phyloP scores from a whole-genome alignment of 2,888 invertebrate genomes.

The Morinoia aosen region DNA sequence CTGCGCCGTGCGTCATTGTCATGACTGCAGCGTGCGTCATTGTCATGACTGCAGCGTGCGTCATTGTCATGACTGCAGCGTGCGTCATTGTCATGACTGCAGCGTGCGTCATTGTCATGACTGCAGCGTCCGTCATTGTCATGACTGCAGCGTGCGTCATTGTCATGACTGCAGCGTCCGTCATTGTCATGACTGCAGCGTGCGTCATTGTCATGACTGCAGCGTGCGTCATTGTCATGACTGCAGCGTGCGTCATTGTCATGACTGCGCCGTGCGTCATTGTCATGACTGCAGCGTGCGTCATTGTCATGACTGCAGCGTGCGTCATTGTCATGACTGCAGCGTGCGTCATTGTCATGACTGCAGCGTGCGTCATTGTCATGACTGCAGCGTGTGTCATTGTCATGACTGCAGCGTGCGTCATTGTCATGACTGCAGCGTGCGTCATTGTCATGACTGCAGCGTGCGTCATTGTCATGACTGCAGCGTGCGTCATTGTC shows the following conservation, averaged over 20 bases:
- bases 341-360: no score
- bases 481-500: no score
- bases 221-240: neutral
- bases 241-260: neutral
- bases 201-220: neutral
- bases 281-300: no score
- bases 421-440: no score
- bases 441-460: no score
- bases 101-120: neutral
- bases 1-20: no score
- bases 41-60: neutral
- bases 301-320: no score
- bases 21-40: neutral
- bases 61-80: neutral
- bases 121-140: neutral
- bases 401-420: no score
- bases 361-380: no score
- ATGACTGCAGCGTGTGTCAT: no score
- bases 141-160: neutral
- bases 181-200: neutral
- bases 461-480: no score
- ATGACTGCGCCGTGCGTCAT: neutral
- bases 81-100: neutral
- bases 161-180: neutral
- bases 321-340: no score